Evolutionary conservation across 1,140 invertebrate species (phyloP), one percentile per base, ranked within the genome.

Genomic region (Camponotus vicinus): DNA sequence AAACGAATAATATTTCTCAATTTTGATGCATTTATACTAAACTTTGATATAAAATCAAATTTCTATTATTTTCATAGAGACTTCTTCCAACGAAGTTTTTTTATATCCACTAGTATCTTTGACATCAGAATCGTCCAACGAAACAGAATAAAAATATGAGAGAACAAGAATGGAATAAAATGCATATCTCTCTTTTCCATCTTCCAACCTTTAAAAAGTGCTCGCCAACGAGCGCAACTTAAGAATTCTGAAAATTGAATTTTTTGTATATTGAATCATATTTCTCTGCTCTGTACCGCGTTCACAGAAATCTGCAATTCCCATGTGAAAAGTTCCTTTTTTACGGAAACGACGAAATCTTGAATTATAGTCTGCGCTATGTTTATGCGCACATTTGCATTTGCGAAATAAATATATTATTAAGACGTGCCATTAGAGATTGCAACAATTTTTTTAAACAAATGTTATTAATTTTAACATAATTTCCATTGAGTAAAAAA

Each of bases 231-330:
- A 73, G 55, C 69, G 27, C 55, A 75, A 75, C 69, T 83, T 83
- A 75, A 83, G 79, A 75, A 83, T 83, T 73, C 79, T 40, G 79
- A 83, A 83, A 83, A 83, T 83, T 83, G 79, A 83, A 83, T 83
- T 83, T 83, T 61, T 69, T 37, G 79, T 70, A 83, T 75, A 83
- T 83, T 83, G 79, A 83, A 83, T 83, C 69, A 75, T 83, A 83
- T 75, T 83, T 83, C 79, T 73, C 40, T 2, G 55, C 40, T 83
- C 79, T 63, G 69, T 49, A 37, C 55, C 37, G 5, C 42, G n/a
- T 67, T 32, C 32, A 34, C 40, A 61, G 55, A 63, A 55, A 83
- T 37, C 67, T 45, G 55, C 79, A 83, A 83, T 83, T 75, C 40
- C 69, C 55, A 61, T 27, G 55, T 83, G 55, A 61, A 82, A 82